Evolutionary conservation across 2,888 invertebrate species (phyloP).

Genomic region (Aleiodes leptofemur): DNA sequence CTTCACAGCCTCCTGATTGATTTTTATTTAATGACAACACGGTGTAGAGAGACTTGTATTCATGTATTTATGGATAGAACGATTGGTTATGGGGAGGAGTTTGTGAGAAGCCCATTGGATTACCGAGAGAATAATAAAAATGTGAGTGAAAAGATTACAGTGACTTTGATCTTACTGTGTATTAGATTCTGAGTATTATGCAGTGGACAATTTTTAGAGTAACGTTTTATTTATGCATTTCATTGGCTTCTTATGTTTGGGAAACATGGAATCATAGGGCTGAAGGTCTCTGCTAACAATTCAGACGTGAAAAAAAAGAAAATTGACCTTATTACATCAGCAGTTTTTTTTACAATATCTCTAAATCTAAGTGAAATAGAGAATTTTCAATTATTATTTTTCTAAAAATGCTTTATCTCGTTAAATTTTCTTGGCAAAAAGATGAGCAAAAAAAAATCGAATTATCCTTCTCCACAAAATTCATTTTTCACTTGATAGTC

Average conservation of each 20-base stretch:
- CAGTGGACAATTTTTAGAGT: not conserved
- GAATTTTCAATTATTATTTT: too few relatives aligned
- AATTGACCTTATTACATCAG: not conserved
- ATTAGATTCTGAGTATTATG: not conserved
- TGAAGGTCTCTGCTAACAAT: not conserved
- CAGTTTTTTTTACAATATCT: too few relatives aligned
- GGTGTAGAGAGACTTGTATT: constrained; percentile 60
- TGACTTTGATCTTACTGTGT: constrained; percentile 52
- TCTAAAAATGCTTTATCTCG: too few relatives aligned
- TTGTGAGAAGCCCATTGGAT: constrained; percentile 53
- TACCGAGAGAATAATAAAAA: constrained; percentile 65
- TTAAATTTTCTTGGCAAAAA: too few relatives aligned
- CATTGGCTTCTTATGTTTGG: not conserved
- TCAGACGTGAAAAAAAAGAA: not conserved
- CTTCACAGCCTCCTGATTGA: constrained; percentile 76
- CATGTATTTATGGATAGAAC: constrained; percentile 69
- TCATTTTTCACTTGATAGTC: not conserved
- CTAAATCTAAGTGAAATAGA: too few relatives aligned
- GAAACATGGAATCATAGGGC: too few relatives aligned
- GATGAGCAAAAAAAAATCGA: too few relatives aligned
- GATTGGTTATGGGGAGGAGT: constrained; percentile 39
- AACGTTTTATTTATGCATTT: constrained; percentile 4
- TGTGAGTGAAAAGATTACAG: constrained; percentile 37
- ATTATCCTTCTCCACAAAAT: too few relatives aligned
- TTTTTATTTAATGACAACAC: constrained; percentile 77